These are phyloP conservation scores for Elegia similella DNA, from an alignment of 2,888 invertebrate species.

Conservation along the genomic window DNA sequence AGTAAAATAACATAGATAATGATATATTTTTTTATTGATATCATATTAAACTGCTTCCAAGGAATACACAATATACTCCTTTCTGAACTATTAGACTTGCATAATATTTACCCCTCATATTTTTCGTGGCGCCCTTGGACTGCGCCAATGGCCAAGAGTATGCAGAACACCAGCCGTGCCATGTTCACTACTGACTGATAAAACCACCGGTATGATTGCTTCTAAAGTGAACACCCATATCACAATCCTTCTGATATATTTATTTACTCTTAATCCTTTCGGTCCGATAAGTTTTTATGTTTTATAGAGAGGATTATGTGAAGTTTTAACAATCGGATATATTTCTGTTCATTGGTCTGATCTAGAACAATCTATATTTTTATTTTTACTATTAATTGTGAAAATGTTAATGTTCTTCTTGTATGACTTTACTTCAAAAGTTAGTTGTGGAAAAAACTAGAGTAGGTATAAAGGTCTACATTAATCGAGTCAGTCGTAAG, in stretches of 20 bases:
- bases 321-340: too few species aligned
- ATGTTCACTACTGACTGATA: slow-evolving; percentile 34
- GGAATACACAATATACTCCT: too few species aligned
- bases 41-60: too few species aligned
- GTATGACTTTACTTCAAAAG: neutral
- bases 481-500: too few species aligned
- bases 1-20: too few species aligned
- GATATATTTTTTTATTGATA: too few species aligned
- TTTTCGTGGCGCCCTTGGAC: slow-evolving; percentile 60
- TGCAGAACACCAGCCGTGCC: slow-evolving; percentile 45
- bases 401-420: too few species aligned
- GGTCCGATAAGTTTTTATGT: neutral
- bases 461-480: too few species aligned
- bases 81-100: neutral
- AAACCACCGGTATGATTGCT: neutral
- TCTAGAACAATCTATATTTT: neutral
- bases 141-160: slow-evolving; percentile 42
- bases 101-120: slow-evolving; percentile 63
- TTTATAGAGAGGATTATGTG: slow-evolving; percentile 1
- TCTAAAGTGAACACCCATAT: neutral
- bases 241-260: slow-evolving; percentile 5
- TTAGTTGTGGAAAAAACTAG: too few species aligned
- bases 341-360: too few species aligned
- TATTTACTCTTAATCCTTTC: slow-evolving; percentile 10
- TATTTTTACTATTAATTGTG: neutral